phyloP scores from a whole-genome alignment of 2,888 invertebrate species.

The Drosophila meridiana region DNA sequence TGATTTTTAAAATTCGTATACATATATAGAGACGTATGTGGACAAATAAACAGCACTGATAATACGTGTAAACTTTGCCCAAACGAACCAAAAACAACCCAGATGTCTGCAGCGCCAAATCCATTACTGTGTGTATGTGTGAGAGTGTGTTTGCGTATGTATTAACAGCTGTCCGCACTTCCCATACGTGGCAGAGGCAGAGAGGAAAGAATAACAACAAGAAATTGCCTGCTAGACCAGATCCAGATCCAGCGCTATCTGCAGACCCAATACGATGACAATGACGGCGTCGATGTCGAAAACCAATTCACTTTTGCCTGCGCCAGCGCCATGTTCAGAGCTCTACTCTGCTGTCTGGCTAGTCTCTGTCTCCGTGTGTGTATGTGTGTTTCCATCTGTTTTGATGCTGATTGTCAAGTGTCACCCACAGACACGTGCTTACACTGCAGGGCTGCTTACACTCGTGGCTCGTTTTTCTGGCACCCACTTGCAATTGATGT shows the following conservation, averaged over 20 bases:
- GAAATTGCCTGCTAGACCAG: slow-evolving; percentile 36
- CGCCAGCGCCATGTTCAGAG: slow-evolving; percentile 38
- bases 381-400: slow-evolving; percentile 52
- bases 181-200: slow-evolving; percentile 51
- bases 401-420: slow-evolving; percentile 79
- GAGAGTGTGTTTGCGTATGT: slow-evolving; percentile 33
- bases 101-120: slow-evolving; percentile 11
- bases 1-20: slow-evolving; percentile 48
- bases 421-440: slow-evolving; percentile 76
- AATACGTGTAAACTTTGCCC: slow-evolving; percentile 73
- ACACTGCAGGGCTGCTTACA: slow-evolving; percentile 58
- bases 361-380: neutral
- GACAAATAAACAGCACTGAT: slow-evolving; percentile 74
- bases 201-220: slow-evolving; percentile 37
- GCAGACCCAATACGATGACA: slow-evolving; percentile 42
- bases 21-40: slow-evolving; percentile 40
- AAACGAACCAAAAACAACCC: slow-evolving; percentile 28
- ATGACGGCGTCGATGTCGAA: slow-evolving; percentile 64
- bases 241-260: slow-evolving; percentile 11
- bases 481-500: slow-evolving; percentile 37
- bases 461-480: slow-evolving; percentile 5
- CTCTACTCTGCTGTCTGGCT: slow-evolving; percentile 19
- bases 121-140: neutral
- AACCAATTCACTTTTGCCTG: slow-evolving; percentile 62
- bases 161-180: slow-evolving; percentile 63